These are phyloP conservation scores for Vireo griseus DNA, from an alignment of 2,797 vertebrate genomes.

Conservation along the genomic window DNA sequence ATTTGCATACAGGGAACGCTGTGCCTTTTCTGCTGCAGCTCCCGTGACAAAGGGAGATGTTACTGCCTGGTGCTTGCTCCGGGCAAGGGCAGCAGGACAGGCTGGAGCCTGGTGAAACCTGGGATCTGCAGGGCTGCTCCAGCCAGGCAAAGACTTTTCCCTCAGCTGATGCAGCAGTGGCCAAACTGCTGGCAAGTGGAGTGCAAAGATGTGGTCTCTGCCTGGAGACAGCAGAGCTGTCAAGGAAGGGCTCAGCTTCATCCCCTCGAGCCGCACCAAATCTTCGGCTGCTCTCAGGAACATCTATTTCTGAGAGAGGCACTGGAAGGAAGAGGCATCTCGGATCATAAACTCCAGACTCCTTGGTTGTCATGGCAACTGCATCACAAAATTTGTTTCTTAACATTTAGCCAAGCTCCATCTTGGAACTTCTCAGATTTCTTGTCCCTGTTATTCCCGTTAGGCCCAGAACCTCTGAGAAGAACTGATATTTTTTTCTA, in stretches of 20 bases:
- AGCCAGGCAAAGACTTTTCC: background rate
- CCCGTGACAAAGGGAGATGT: fast-evolving
- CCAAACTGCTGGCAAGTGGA: background rate
- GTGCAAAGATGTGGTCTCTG: background rate
- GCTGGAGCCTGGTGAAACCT: background rate
- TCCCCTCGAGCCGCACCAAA: background rate
- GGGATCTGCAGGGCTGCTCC: background rate
- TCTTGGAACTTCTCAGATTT: conserved; percentile 5
- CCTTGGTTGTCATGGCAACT: conserved; percentile 35
- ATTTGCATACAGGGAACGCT: fast-evolving
- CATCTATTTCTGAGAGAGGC: conserved; percentile 25
- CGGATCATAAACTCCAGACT: conserved; percentile 13
- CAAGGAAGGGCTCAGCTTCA: background rate
- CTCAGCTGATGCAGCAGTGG: background rate
- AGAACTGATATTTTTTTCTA: background rate
- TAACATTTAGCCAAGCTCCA: conserved; percentile 5
- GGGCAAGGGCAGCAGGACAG: background rate
- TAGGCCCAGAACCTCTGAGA: background rate
- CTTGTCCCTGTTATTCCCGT: background rate
- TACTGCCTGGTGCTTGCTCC: background rate
- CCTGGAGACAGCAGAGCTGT: background rate
- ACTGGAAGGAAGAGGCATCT: background rate
- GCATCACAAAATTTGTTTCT: conserved; percentile 36
- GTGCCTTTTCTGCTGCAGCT: background rate
- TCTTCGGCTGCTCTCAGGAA: background rate